Evolutionary conservation across 2,113 vertebrate species (phyloP), one percentile per base, ranked within the genome.

Genomic region (Dunckerocampus dactyliophorus): DNA sequence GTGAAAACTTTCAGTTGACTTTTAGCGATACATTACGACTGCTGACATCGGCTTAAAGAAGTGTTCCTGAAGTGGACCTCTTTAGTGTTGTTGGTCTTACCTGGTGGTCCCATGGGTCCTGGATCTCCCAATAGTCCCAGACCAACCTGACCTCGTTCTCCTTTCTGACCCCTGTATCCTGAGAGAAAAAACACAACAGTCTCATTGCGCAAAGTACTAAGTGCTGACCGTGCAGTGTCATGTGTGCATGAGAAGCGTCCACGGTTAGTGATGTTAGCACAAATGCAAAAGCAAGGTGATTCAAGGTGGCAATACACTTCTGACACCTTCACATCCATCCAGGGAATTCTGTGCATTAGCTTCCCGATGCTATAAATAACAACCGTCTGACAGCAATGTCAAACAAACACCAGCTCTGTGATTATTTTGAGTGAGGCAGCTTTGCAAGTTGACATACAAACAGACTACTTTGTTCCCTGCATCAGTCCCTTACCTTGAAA

Each of bases 81-180:
- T 45, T 12, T 1, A 7, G 47, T 54, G 34, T 7, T 43, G 42
- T 2, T 19, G 46, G 59, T 63, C 74, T 65, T 92, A 99, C 97
- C 96, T 93, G 93, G 86, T 75, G 92, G 86, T 31, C 95, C 95
- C 8, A 88, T 86, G 46, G 90, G 84, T 71, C 96, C 97, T 21
- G 92, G 88, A 69, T 90, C 88, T 80, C 97, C 96, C 31, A 92
- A 92, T 61, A 98, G 86, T 68, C 94, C 95, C 71, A 96, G 90
- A 59, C 97, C 97, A 62, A 95, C 90, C 83, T 98, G 95, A 3
- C 97, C 97, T 86, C 97, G 90, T 85, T 99, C 96, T 74, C 97
- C 97, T 83, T 99, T 99, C 88, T 95, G 95, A 83, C 97, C 97
- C 83, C 97, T 90, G 88, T 95, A 94, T 71, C 97, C 97, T 99